Conservation (phyloP, 2,797 vertebrate species). For the Triplophysa yarkandensis region DNA sequence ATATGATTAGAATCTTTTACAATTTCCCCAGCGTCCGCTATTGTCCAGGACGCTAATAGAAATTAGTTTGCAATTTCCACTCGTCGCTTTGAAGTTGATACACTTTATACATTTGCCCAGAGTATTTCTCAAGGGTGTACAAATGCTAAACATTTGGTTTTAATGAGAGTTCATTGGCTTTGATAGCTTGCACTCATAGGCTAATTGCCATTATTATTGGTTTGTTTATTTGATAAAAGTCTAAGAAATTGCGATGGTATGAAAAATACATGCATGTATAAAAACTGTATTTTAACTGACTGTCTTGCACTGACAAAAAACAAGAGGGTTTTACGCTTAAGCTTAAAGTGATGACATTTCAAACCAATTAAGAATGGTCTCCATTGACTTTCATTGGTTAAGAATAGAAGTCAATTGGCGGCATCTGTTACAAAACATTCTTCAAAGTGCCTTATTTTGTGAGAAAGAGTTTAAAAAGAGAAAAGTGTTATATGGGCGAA, state of each 20-base stretch:
- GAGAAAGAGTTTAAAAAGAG: slow-evolving; percentile 17
- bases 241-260: slow-evolving; percentile 3
- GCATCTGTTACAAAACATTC: too few relatives aligned
- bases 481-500: too few relatives aligned
- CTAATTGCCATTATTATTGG: slow-evolving; percentile 21
- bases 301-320: too few relatives aligned
- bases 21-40: slow-evolving; percentile 36
- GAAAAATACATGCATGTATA: too few relatives aligned
- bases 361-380: too few relatives aligned
- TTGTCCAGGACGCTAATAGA: slow-evolving; percentile 43
- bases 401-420: too few relatives aligned
- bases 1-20: slow-evolving; percentile 55
- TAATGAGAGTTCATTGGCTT: slow-evolving; percentile 32
- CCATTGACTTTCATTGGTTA: too few relatives aligned
- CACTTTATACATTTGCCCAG: slow-evolving; percentile 30
- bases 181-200: slow-evolving; percentile 20
- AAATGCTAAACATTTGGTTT: slow-evolving; percentile 20
- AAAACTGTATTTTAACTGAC: too few relatives aligned
- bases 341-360: too few relatives aligned
- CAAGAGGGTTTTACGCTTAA: too few relatives aligned
- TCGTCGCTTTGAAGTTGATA: slow-evolving; percentile 1
- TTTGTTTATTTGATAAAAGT: slow-evolving; percentile 14
- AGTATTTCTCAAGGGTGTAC: neutral
- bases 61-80: slow-evolving; percentile 45
- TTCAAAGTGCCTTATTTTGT: too few relatives aligned